Base-by-base conservation (phyloP, 2,113 vertebrate species). In the Lagopus muta region DNA sequence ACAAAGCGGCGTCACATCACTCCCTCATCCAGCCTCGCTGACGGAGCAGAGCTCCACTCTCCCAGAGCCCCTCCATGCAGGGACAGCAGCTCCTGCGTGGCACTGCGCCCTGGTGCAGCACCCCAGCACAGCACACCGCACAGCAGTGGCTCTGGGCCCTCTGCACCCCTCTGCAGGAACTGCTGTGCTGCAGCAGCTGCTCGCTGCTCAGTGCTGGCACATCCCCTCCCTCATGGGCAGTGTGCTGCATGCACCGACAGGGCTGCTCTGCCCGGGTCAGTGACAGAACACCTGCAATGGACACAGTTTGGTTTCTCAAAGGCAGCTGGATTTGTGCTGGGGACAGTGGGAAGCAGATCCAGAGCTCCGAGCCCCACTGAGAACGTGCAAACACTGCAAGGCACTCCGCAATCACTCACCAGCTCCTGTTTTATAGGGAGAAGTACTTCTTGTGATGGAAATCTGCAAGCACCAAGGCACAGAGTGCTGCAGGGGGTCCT, bases 171-270 rank as follows among this genome's bases (percentile, higher is more conserved):
- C 67, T 36, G 50, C 50, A 8, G 0, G 1, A 48, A 7, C 32
- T 19, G 67, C 45, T 27, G 67, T 13, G n/a, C 4, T 19, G 24
- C 13, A n/a, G n/a, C 8, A 36, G 67, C 45, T 20, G 64, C 47
- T 16, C 27, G 5, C 75, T 18, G 66, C 30, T 20, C 58, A 3
- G 34, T 17, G 0, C 1, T 6, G 52, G 10, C 1, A 2, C 1
- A 25, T 6, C n/a, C 28, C 34, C 54, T 42, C 60, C 48, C 3
- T 1, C 6, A 0, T 0, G 16, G 71, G 80, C 57, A 61, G 76
- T 28, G 10, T 20, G 67, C 19, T 8, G 0, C 0, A 6, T 0
- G 38, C 52, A 19, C 14, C 55, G 1, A 8, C 0, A 4, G 0
- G 34, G 75, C 67, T 70, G 72, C 76, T 43, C 72, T 76, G 72